phyloP scores from a whole-genome alignment of 1,140 invertebrate species.

The Drosophila sulfurigaster region DNA sequence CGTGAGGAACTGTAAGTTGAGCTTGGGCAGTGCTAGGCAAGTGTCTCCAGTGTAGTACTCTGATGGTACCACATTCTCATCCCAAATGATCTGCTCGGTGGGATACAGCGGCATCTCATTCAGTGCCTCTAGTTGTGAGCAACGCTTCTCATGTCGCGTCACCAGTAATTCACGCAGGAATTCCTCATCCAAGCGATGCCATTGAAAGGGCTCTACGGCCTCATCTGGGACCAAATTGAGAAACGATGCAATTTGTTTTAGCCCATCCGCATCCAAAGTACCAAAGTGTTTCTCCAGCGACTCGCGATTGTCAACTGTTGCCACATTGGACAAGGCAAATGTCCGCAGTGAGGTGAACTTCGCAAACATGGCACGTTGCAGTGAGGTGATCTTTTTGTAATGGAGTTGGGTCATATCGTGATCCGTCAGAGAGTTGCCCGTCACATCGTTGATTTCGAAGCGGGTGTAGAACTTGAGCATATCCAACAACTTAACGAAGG shows the following conservation, averaged over 20 bases:
- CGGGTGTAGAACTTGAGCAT: conserved; percentile 98
- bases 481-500: conserved; percentile 91
- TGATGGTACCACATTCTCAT: conserved; percentile 99
- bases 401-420: conserved; percentile 97
- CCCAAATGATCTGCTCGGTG: conserved; percentile 99
- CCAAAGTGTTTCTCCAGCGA: conserved; percentile 95
- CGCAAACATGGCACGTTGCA: conserved; percentile 97
- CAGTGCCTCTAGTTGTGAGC: conserved; percentile 96
- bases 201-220: conserved; percentile 88
- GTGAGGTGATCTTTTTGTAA: conserved; percentile 94
- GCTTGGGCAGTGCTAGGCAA: conserved; percentile 97
- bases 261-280: conserved; percentile 89
- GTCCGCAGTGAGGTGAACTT: conserved; percentile 94
- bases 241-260: conserved; percentile 94
- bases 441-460: conserved; percentile 99
- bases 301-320: conserved; percentile 95
- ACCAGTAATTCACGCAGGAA: conserved; percentile 95
- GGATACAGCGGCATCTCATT: conserved; percentile 99
- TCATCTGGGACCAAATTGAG: conserved; percentile 94
- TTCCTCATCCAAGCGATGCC: conserved; percentile 91
- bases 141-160: conserved; percentile 93
- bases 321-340: conserved; percentile 97
- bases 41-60: conserved; percentile 98
- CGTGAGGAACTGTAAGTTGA: conserved; percentile 99
- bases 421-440: conserved; percentile 96